Evolutionary conservation across 2,888 invertebrate species (phyloP), one percentile per base, ranked within the genome.

Genomic region (Cryptocheilus praepositus): DNA sequence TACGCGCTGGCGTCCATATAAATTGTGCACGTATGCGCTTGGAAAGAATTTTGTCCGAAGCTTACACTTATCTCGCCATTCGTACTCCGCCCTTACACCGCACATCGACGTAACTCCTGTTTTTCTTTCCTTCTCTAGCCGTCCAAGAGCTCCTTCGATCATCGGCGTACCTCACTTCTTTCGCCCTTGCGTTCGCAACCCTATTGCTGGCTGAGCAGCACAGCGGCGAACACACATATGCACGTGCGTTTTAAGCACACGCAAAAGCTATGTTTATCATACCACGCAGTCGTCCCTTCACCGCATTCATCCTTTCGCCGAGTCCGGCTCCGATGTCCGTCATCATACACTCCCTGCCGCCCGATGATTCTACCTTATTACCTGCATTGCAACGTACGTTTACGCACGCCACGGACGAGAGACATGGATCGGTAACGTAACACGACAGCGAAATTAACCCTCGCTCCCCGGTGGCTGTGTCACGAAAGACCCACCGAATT

Each of bases 231-330:
- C 36, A 36, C 36, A 36, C 21, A 63, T 66, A 67, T 64, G 66
- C 68, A 64, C 54, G 46, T 65, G 68, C 69, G 68, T 73, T 74
- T 77, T 70, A 73, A 74, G 71, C 73, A 70, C 71, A 78, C 74
- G 74, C 79, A 61, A 76, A 66, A 73, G 69, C 67, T 74, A 70
- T 79, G 70, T 80, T 81, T 77, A 81, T 77, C 79, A 76, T 79
- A 74, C 72, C 70, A 64, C 58, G 62, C 61, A 36, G 36, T 11
- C 36, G 57, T 46, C 66, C 56, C 54, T 18, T 19, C 66, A 16
- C 43, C 28, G 36, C 36, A 4, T 55, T 21, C 53, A 18, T 22
- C 21, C 21, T 53, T 19, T 52, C 57, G 53, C 36, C 66, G 54
- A 36, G 4, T 43, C 28, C 60, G 15, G 3, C 21, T 21, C 36